Conservation (phyloP, 2,113 vertebrate genomes). For the Cygnus atratus region DNA sequence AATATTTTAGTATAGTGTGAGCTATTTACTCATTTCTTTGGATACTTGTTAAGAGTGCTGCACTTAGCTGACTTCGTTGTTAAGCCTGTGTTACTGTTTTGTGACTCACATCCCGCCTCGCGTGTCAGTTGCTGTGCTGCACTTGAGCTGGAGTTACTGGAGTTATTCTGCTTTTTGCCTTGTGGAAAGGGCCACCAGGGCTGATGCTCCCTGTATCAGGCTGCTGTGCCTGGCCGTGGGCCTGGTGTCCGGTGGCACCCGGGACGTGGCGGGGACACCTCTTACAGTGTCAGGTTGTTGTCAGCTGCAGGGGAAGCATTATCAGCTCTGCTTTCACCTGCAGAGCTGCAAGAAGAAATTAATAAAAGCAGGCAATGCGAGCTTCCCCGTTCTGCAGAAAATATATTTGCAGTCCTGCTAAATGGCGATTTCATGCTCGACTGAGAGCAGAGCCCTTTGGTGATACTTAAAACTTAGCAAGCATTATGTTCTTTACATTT, state of each 20-base stretch:
- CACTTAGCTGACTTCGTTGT: neutral
- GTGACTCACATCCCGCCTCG: no score
- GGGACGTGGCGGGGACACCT: neutral
- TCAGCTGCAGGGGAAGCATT: neutral
- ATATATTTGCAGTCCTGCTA: neutral
- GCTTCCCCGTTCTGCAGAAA: neutral
- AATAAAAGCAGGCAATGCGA: neutral
- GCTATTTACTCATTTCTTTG: neutral
- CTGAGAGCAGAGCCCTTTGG: neutral
- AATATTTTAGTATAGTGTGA: neutral
- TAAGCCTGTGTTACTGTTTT: neutral
- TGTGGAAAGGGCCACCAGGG: neutral
- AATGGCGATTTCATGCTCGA: rapidly evolving
- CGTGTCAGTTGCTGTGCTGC: no score
- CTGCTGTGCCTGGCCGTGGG: no score
- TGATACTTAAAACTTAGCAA: neutral
- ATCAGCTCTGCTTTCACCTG: neutral
- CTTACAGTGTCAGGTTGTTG: neutral
- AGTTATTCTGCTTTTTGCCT: neutral
- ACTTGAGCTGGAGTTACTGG: neutral
- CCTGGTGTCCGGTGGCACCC: no score
- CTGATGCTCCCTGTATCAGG: no score
- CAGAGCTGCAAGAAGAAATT: neutral
- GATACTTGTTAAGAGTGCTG: neutral
- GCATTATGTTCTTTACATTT: neutral